Conservation (phyloP, 2,113 vertebrate species). For the Lepus americanus region DNA sequence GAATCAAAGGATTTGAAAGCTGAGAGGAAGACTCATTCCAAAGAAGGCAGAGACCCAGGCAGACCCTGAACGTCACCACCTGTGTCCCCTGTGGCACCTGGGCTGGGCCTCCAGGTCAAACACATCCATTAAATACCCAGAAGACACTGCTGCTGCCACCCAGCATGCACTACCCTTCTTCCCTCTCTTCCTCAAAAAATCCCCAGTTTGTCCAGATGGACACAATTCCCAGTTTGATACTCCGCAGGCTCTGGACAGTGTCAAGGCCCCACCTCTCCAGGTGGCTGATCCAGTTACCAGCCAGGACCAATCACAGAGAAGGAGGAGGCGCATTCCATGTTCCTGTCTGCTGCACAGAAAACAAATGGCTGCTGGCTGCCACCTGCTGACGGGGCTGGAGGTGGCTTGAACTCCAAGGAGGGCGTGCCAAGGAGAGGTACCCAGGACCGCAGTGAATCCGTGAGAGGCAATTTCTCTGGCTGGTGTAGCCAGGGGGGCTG, state of each 20-base stretch:
- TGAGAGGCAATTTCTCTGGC: neutral
- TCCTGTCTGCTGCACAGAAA: neutral
- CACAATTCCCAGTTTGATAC: neutral
- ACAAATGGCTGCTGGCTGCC: neutral
- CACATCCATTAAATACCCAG: neutral
- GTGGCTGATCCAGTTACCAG: neutral
- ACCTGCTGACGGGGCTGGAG: neutral
- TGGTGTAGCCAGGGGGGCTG: neutral
- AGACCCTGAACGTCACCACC: neutral
- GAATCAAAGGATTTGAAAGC: conserved; percentile 2
- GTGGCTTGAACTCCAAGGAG: neutral
- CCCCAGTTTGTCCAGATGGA: neutral
- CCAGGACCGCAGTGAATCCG: neutral
- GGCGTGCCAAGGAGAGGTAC: neutral
- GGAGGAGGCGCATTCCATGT: neutral
- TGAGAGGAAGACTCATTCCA: neutral
- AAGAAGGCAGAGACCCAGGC: neutral
- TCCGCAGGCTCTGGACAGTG: too few species aligned
- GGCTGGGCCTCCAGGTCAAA: neutral
- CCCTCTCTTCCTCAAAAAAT: neutral
- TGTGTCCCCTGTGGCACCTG: neutral
- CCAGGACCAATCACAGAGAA: neutral
- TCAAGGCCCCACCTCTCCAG: too few species aligned
- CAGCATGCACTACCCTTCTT: neutral
- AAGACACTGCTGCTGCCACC: neutral